Conservation (phyloP, 2,113 vertebrate genomes). For the Poeciliopsis retropinna region DNA sequence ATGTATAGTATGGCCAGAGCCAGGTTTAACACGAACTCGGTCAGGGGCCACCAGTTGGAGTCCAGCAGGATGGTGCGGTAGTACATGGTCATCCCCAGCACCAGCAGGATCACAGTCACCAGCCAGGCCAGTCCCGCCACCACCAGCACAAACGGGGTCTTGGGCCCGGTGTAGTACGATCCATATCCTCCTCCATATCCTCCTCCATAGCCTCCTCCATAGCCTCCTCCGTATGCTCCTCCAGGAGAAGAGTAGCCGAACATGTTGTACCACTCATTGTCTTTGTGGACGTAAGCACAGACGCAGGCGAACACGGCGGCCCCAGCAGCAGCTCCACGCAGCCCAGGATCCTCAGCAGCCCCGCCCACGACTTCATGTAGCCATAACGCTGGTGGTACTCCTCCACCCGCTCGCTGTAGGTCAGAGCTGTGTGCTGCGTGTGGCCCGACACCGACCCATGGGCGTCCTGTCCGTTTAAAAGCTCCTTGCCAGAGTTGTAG, state of each 20-base stretch:
- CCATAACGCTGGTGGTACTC: slow-evolving; percentile 87
- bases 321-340: slow-evolving; percentile 89
- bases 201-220: slow-evolving; percentile 61
- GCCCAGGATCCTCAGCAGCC: slow-evolving; percentile 90
- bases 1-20: slow-evolving; percentile 90
- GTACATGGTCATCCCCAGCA: slow-evolving; percentile 98
- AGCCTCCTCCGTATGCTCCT: slow-evolving; percentile 58
- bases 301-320: slow-evolving; percentile 94
- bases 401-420: slow-evolving; percentile 88
- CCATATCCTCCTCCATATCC: slow-evolving; percentile 15
- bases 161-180: slow-evolving; percentile 89
- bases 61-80: slow-evolving; percentile 95
- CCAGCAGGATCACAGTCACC: slow-evolving; percentile 88
- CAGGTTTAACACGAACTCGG: slow-evolving; percentile 91
- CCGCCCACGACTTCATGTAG: slow-evolving; percentile 98
- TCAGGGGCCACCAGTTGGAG: slow-evolving; percentile 95
- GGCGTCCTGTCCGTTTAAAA: slow-evolving; percentile 73
- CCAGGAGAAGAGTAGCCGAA: slow-evolving; percentile 90
- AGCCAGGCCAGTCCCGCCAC: slow-evolving; percentile 90
- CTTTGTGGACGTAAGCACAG: slow-evolving; percentile 95
- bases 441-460: slow-evolving; percentile 75
- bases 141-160: slow-evolving; percentile 92
- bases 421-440: slow-evolving; percentile 77
- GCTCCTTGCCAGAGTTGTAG: slow-evolving; percentile 82
- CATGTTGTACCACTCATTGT: slow-evolving; percentile 96